Percentiles rank a stretch among this genome's conserved stretches.
Conservation (phyloP, 1,140 invertebrate species). For the Brachionus paranguensis region DNA sequence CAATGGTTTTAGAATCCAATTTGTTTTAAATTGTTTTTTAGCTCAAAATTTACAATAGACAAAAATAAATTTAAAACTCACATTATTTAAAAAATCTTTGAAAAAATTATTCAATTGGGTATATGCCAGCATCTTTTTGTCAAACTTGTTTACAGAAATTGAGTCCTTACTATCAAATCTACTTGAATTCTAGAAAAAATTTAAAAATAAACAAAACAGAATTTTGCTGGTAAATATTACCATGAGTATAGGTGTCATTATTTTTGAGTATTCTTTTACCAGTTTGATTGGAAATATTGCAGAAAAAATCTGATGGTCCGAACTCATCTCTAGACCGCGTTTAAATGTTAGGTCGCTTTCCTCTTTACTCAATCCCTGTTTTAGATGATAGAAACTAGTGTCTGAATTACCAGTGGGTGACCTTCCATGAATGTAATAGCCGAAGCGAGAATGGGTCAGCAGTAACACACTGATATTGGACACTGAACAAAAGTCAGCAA, state of each 20-base stretch:
- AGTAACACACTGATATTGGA: slow-evolving; percentile 77
- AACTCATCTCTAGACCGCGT: slow-evolving; percentile 69
- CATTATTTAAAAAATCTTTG: slow-evolving; percentile 72
- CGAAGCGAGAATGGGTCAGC: slow-evolving; percentile 65
- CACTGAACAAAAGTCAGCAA: slow-evolving; percentile 73
- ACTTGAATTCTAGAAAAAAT: neutral
- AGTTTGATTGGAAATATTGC: slow-evolving; percentile 65
- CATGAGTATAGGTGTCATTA: slow-evolving; percentile 45
- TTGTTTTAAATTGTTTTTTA: too few relatives aligned
- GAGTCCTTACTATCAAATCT: neutral
- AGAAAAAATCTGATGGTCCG: slow-evolving; percentile 75
- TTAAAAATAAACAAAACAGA: neutral
- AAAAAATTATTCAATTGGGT: slow-evolving; percentile 71
- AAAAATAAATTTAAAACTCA: slow-evolving; percentile 47
- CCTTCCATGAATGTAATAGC: slow-evolving; percentile 80
- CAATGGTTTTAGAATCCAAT: too few relatives aligned
- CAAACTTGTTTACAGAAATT: slow-evolving; percentile 43
- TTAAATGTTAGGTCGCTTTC: slow-evolving; percentile 71
- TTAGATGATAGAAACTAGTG: slow-evolving; percentile 72
- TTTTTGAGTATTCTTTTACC: slow-evolving; percentile 60
- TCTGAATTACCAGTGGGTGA: slow-evolving; percentile 79
- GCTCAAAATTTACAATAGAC: too few relatives aligned
- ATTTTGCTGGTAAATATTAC: neutral
- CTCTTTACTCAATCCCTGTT: slow-evolving; percentile 69
- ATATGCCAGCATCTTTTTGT: slow-evolving; percentile 53